A percentile compares a stretch with the other conserved stretches of the same genome.
phyloP scores from a whole-genome alignment of 2,113 vertebrate genomes.

The Capra hircus region DNA sequence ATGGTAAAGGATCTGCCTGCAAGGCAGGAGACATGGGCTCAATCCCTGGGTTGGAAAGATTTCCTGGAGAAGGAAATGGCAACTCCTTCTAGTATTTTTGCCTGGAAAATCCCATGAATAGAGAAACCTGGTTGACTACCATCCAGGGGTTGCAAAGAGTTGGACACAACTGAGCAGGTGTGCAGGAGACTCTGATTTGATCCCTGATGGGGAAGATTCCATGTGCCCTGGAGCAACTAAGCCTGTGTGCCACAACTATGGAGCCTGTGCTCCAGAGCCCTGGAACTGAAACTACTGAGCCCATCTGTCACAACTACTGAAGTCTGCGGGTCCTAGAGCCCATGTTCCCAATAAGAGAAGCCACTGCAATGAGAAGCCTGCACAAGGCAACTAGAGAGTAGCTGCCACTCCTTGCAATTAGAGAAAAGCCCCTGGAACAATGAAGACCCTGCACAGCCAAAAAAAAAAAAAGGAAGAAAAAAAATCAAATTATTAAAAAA shows the following conservation, averaged over 20 bases:
- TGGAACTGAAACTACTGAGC: neutral
- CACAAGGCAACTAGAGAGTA: neutral
- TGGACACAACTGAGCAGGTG: neutral
- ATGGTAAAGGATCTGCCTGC: neutral
- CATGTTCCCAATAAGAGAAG: neutral
- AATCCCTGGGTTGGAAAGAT: neutral
- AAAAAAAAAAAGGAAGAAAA: neutral
- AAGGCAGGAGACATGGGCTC: neutral
- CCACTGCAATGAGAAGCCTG: neutral
- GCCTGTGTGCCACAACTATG: neutral
- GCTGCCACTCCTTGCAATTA: neutral
- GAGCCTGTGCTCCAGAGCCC: neutral
- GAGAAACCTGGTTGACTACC: neutral
- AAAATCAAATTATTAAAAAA: neutral
- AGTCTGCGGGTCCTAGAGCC: neutral
- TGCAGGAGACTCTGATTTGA: neutral
- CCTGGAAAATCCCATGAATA: neutral
- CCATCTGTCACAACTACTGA: neutral
- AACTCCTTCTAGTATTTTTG: neutral
- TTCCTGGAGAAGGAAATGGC: neutral
- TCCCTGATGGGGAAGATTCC: neutral
- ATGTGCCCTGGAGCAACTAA: neutral
- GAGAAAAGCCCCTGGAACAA: neutral
- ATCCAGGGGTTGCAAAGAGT: neutral
- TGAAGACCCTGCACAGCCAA: neutral